A percentile compares a stretch with the other conserved stretches of the same genome.
Conservation (phyloP, 2,113 vertebrate species). For the Xyrauchen texanus region DNA sequence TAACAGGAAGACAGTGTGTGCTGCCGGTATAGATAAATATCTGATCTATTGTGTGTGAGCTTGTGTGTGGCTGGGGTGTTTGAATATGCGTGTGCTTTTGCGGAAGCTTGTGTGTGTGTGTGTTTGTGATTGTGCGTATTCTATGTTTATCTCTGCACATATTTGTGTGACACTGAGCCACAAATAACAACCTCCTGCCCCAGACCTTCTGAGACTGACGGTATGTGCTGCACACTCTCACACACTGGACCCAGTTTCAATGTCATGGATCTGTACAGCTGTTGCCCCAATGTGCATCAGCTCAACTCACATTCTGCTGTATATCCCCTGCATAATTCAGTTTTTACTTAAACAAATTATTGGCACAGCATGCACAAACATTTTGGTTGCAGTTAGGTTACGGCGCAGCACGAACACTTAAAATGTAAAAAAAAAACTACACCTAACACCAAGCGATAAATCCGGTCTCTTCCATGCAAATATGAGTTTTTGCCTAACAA, state of each 20-base stretch:
- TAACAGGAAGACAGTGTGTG: constrained; percentile 49
- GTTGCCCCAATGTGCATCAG: neutral
- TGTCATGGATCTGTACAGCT: neutral
- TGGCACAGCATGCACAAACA: neutral
- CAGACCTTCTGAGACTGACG: neutral
- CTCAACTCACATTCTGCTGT: neutral
- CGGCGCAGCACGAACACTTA: too few species aligned
- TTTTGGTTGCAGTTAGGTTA: neutral
- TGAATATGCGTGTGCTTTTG: constrained; percentile 25
- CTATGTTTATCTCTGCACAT: constrained; percentile 4
- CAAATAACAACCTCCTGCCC: constrained; percentile 40
- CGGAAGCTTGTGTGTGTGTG: constrained; percentile 4
- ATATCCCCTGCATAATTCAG: neutral
- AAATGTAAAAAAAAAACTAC: too few species aligned
- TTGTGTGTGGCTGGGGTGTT: constrained; percentile 26
- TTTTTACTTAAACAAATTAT: too few species aligned
- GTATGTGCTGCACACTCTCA: neutral
- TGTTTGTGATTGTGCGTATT: neutral
- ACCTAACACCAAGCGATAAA: too few species aligned
- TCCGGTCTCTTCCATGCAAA: too few species aligned
- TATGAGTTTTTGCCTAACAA: too few species aligned
- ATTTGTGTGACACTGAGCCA: constrained; percentile 39
- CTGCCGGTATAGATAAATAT: constrained; percentile 44
- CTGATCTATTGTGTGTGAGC: constrained; percentile 43
- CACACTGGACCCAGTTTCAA: neutral